Evolutionary conservation across 2,888 invertebrate genomes (phyloP).

Genomic region (Thereva nobilitata): DNA sequence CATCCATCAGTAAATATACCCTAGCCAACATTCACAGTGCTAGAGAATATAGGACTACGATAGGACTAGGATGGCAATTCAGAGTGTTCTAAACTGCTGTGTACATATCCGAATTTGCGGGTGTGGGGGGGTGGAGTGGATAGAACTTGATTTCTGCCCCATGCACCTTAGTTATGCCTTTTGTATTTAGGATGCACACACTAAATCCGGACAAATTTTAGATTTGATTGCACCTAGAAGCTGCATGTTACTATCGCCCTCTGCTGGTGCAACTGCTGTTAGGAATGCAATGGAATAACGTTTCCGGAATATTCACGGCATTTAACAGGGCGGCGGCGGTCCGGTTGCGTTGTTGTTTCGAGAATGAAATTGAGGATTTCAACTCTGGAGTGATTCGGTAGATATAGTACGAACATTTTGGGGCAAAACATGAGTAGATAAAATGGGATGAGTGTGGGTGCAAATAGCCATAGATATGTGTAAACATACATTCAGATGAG

Average conservation of each 20-base stretch:
- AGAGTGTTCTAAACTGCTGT: constrained; percentile 8
- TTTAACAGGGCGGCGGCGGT: constrained; percentile 6
- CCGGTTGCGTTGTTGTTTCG: constrained; percentile 13
- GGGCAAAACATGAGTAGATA: constrained; percentile 8
- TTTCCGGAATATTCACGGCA: constrained; percentile 31
- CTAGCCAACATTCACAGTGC: not conserved
- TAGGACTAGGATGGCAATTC: not conserved
- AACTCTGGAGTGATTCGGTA: no score
- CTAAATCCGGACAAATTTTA: constrained; percentile 33
- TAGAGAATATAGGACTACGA: no score
- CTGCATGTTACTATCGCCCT: constrained; percentile 3
- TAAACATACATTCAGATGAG: not conserved
- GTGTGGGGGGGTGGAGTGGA: no score
- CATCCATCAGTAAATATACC: constrained; percentile 23
- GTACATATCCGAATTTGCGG: constrained; percentile 6
- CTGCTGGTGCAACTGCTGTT: no score
- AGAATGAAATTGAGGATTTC: constrained; percentile 26
- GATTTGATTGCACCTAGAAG: constrained; percentile 27
- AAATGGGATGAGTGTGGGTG: constrained; percentile 1
- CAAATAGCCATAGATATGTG: not conserved
- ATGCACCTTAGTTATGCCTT: constrained; percentile 27
- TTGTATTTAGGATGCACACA: constrained; percentile 12
- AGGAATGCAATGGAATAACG: constrained; percentile 2
- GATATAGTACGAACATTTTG: constrained; percentile 9
- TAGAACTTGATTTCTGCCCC: no score